Base-by-base conservation (phyloP, 1,140 invertebrate genomes). In the Lineus longissimus region DNA sequence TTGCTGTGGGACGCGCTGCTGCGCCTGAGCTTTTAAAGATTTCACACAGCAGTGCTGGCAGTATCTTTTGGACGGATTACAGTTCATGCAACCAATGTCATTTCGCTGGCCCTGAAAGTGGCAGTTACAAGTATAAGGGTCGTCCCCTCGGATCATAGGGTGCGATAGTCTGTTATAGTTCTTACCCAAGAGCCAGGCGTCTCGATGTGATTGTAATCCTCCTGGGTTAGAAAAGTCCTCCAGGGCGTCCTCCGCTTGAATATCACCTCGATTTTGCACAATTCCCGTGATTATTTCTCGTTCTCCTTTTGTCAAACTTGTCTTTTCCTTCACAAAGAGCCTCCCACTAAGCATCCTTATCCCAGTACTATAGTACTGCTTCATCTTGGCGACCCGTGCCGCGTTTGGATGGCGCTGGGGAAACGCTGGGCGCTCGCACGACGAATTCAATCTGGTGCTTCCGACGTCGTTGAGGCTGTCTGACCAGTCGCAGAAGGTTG, bases 241-340 rank as follows among this genome's bases (percentile, higher is more conserved):
- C 1, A n/a, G 31, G 4, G 40, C 43, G 15, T 67, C 66, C 23
- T 61, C 55, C 17, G 40, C 64, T 60, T 29, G 29, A 13, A 70
- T 29, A 59, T 76, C 72, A 13, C 74, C 70, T 36, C 76, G 61
- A 59, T 77, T 77, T 61, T 66, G 71, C 65, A 69, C 76, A 30
- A 77, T 77, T 15, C 76, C 76, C 27, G 72, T 67, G 30, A 77
- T 77, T 29, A 77, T 77, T 61, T 77, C 76, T 30, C 69, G 63
- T 62, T 77, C 76, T 1, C 76, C 76, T 63, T 73, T 73, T n/a
- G 76, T 77, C 17, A 77, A 63, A n/a, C 64, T 65, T 6, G 69
- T 70, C 4, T 29, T 58, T 55, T 77, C 76, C 61, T 76, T 73
- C 25, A 72, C 54, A 2, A 73, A 25, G 51, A 77, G 76, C 74